Evolutionary conservation across 2,888 invertebrate genomes (phyloP).

Genomic region (Nowickia ferox): DNA sequence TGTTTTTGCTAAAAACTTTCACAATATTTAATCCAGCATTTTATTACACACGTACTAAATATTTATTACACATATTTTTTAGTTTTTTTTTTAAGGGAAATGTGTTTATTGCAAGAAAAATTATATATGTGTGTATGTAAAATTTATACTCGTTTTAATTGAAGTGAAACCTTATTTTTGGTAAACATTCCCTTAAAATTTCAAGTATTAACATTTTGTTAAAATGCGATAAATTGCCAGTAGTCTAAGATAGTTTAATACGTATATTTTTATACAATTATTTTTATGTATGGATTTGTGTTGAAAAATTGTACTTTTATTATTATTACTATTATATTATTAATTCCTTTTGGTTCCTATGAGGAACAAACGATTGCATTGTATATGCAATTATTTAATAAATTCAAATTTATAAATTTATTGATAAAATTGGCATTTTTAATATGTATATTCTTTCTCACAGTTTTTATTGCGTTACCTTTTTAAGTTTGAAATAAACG

Average conservation of each 20-base stretch:
- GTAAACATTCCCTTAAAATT: conserved; percentile 50
- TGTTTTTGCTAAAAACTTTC: background rate
- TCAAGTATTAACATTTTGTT: conserved; percentile 41
- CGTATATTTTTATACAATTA: background rate
- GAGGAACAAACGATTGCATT: too few relatives aligned
- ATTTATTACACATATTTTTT: background rate
- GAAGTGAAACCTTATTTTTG: background rate
- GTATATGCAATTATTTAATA: background rate
- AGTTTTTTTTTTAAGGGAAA: background rate
- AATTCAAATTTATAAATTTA: background rate
- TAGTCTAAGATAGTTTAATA: conserved; percentile 34
- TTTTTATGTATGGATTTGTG: background rate
- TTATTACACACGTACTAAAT: background rate
- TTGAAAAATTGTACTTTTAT: conserved; percentile 3
- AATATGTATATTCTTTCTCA: too few relatives aligned
- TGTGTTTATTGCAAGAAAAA: conserved; percentile 7
- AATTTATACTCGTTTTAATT: background rate
- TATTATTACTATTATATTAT: background rate
- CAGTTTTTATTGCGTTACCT: too few relatives aligned
- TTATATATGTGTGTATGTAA: background rate
- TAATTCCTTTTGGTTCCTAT: too few relatives aligned
- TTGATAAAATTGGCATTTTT: background rate
- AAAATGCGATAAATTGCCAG: conserved; percentile 42
- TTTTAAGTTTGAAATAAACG: too few relatives aligned
- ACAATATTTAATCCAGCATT: background rate